Evolutionary conservation across 2,888 invertebrate species (phyloP), one percentile per base, ranked within the genome.

Genomic region (Perizoma affinitatum): DNA sequence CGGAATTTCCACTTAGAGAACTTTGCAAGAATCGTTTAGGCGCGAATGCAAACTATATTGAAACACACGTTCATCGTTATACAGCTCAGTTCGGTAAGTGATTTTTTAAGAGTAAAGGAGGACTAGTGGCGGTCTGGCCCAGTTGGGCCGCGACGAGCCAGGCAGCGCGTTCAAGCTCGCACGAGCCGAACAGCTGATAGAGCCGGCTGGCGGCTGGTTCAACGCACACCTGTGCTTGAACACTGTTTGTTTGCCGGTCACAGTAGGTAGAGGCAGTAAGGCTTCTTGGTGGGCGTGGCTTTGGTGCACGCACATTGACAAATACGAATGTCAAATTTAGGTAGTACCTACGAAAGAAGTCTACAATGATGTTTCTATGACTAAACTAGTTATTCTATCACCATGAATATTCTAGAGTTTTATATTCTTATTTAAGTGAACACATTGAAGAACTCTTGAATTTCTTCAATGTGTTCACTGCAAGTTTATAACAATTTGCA

Each of bases 181-280:
- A 72, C 81, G 76, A 78, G 79, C 78, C 74, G 86, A 90, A 88
- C 88, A 89, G 88, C 88, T 90, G 90, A 89, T 85, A 80, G 69
- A 78, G 81, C 84, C 66, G 64, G 63, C 71, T 66, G 75, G 54
- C 66, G 64, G 63, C 71, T 66, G 75, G 54, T 54, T 71, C 65
- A 54, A 63, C 80, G 86, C 88, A 88, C 90, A 90, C 90, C 90
- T 90, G 90, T 89, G 86, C 58, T 44, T 34, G 33, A 54, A 57
- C 47, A 50, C 45, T 45, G 49, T 50, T 63, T 50, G 45, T 62
- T 58, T 48, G 36, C 54, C 40, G 10, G 52, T 45, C 57, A 42
- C 63, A 50, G 63, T 57, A 34, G 51, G 35, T 35, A n/a, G 5
- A 6, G 0, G 35, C 56, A 50, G 56, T 60, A 54, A 40, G 45